These are phyloP conservation scores for Rallus limicola DNA, from an alignment of 2,113 vertebrate species.

Conservation along the genomic window DNA sequence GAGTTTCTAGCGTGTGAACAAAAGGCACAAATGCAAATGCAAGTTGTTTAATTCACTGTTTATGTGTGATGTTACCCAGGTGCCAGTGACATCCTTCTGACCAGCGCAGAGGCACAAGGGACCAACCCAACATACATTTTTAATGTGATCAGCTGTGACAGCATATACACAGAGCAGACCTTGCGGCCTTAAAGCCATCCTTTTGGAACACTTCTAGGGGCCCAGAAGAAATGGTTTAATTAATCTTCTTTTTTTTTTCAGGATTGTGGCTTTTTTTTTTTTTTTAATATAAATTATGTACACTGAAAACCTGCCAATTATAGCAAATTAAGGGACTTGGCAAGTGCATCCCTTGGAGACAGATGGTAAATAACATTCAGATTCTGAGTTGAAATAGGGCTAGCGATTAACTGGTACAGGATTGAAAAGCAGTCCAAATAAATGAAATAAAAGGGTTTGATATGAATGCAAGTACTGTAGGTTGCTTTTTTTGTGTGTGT, in stretches of 20 bases:
- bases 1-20: constrained; percentile 76
- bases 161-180: constrained; percentile 76
- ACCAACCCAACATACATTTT: constrained; percentile 81
- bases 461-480: constrained; percentile 56
- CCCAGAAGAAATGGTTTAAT: constrained; percentile 80
- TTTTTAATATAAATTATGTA: constrained; percentile 81
- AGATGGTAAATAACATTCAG: constrained; percentile 86
- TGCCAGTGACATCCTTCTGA: constrained; percentile 79
- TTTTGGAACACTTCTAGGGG: constrained; percentile 78
- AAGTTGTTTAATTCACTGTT: constrained; percentile 78
- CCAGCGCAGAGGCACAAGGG: constrained; percentile 73
- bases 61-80: constrained; percentile 81
- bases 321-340: constrained; percentile 84
- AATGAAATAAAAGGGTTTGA: constrained; percentile 74
- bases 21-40: constrained; percentile 79
- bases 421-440: constrained; percentile 76
- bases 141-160: constrained; percentile 83
- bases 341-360: constrained; percentile 79
- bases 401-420: constrained; percentile 76
- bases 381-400: constrained; percentile 80
- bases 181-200: constrained; percentile 76
- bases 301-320: constrained; percentile 85
- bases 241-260: constrained; percentile 77
- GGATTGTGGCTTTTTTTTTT: constrained; percentile 64
- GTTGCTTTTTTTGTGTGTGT: constrained; percentile 23